A percentile compares a stretch with the other conserved stretches of the same genome.
Conservation (phyloP, 2,797 vertebrate species). For the Dryobates pubescens region DNA sequence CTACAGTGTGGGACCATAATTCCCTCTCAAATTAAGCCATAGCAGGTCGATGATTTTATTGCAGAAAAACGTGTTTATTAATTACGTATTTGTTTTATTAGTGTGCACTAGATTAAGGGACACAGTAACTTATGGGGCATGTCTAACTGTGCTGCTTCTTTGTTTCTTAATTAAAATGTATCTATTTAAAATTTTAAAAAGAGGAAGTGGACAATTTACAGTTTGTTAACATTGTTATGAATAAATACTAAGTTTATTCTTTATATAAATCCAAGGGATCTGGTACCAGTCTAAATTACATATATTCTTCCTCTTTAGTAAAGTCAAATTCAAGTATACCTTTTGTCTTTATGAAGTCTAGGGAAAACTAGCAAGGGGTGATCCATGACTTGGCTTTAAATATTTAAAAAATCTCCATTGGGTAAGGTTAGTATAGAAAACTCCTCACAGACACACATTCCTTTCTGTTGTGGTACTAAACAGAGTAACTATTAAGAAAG, state of each 20-base stretch:
- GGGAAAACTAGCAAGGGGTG: neutral
- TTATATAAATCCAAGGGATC: neutral
- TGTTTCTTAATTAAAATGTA: neutral
- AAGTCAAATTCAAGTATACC: slow-evolving; percentile 25
- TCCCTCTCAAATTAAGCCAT: neutral
- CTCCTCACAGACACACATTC: neutral
- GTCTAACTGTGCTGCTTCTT: neutral
- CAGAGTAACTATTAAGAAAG: slow-evolving; percentile 1
- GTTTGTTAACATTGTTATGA: neutral
- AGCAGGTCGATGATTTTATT: neutral
- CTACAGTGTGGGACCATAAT: neutral
- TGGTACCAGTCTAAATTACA: neutral
- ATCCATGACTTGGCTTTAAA: slow-evolving; percentile 11
- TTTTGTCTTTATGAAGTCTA: slow-evolving; percentile 18
- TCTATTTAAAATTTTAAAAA: neutral
- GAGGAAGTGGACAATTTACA: neutral
- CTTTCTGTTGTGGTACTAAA: slow-evolving; percentile 13
- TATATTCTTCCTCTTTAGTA: neutral
- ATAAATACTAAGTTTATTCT: neutral
- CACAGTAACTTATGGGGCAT: neutral
- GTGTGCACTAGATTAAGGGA: neutral
- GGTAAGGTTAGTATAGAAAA: neutral
- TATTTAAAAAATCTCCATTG: slow-evolving; percentile 57
- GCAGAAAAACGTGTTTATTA: neutral
- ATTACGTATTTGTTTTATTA: neutral